Conservation (phyloP, 2,113 vertebrate species). For the Turdus rufiventris region DNA sequence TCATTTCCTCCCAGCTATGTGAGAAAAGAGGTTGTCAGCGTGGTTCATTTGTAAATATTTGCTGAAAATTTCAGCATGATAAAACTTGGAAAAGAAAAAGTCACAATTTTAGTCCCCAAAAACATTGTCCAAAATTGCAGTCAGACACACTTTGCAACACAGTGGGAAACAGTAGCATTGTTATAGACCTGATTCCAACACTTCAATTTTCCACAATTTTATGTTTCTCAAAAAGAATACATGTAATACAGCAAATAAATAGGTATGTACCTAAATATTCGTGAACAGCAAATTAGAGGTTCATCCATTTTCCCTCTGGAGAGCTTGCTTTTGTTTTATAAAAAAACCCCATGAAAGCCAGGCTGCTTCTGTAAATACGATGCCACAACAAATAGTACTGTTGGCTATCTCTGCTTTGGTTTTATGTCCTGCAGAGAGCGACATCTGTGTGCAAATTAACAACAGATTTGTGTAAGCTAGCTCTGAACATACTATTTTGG, state of each 20-base stretch:
- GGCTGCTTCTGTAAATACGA: conserved; percentile 67
- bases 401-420: conserved; percentile 72
- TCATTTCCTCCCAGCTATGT: not conserved
- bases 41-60: not conserved
- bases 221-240: not conserved
- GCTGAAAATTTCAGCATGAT: not conserved
- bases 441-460: conserved; percentile 81
- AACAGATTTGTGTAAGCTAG: conserved; percentile 74
- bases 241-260: not conserved
- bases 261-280: conserved; percentile 1
- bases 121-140: not conserved
- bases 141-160: not conserved
- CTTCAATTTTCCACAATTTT: not conserved
- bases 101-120: not conserved
- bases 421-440: conserved; percentile 77
- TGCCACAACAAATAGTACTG: conserved; percentile 74
- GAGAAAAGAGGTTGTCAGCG: not conserved
- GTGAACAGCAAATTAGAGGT: conserved; percentile 54
- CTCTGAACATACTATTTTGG: conserved; percentile 52
- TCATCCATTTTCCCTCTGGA: conserved; percentile 57
- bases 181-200: not conserved
- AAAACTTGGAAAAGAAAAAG: not conserved
- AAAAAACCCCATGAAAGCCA: conserved; percentile 41
- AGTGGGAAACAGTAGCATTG: not conserved
- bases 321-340: conserved; percentile 61